phyloP scores from a whole-genome alignment of 2,888 invertebrate species.

The Caenorhabditis japonica region DNA sequence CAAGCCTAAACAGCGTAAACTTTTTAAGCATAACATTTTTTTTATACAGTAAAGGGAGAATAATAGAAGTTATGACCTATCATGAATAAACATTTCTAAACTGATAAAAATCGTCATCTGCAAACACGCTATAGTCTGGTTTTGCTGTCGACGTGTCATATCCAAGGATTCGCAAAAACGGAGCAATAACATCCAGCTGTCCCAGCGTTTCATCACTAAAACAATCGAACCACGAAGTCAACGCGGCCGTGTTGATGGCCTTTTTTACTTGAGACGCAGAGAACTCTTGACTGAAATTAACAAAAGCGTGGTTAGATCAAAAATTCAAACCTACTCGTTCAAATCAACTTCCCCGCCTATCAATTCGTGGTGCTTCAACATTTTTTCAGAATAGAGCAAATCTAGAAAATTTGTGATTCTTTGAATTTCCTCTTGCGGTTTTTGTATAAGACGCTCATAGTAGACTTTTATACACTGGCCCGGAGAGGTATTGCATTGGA shows the following conservation, averaged over 20 bases:
- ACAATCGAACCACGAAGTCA: constrained; percentile 56
- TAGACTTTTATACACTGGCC: constrained; percentile 81
- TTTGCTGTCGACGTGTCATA: constrained; percentile 32
- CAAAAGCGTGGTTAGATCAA: neutral
- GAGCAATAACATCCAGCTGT: constrained; percentile 40
- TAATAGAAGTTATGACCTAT: neutral
- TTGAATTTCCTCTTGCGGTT: constrained; percentile 89
- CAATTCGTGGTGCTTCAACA: constrained; percentile 56
- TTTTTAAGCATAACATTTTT: no score
- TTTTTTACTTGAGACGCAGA: constrained; percentile 57
- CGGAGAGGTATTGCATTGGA: constrained; percentile 83
- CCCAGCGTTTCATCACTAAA: constrained; percentile 38
- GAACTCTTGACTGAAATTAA: constrained; percentile 52
- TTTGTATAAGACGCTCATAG: constrained; percentile 95
- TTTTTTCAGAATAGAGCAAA: constrained; percentile 91
- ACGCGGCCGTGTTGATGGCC: constrained; percentile 43
- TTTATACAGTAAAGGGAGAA: no score
- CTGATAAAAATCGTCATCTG: constrained; percentile 31
- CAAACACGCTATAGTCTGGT: constrained; percentile 36
- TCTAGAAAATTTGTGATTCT: constrained; percentile 89
- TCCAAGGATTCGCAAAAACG: constrained; percentile 41
- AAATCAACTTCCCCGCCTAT: constrained; percentile 57
- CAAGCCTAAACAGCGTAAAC: no score
- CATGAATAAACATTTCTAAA: constrained; percentile 38
- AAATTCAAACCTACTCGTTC: constrained; percentile 84